Base-by-base conservation (phyloP, 2,888 invertebrate species). In the Chrysolina oricalcia region DNA sequence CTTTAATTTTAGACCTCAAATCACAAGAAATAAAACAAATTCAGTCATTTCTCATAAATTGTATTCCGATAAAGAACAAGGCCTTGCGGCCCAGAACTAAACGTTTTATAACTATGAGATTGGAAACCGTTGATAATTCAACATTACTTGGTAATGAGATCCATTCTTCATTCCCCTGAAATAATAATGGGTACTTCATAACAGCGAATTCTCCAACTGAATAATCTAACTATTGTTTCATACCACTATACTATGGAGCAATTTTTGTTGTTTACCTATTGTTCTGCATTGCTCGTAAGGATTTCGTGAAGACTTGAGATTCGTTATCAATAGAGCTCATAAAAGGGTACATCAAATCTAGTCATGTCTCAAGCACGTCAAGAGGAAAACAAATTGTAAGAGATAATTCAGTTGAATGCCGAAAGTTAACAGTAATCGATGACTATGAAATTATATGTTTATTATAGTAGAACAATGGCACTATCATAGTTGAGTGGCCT, bases 151-250 rank as follows among this genome's bases (percentile, higher is more conserved):
- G 0, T 9, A 3, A 15, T n/a, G 13, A 5, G n/a, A 35, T 15
- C 27, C 59, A 23, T 10, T 35, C 13, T 59, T 35, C 8, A 59
- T 59, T 13, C 23, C 13, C n/a, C 23, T 9, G 59, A 17, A 15
- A 59, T 59, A 9, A 27, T 9, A 59, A 59, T 27, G 59, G 10
- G n/a, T 59, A 27, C 59, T 59, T 35, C 13, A 59, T 59, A 13
- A 8, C 23, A 35, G 35, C 6, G n/a, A 35, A n/a, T 35, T 15
- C 27, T 23, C 10, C 23, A 35, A n/a, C n/a, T 59, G 27, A 59
- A 59, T 35, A 59, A 9, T 53, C 48, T n/a, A 56, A 53, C 50
- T 23, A 68, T 73, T 68, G 65, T 73, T 53, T 11, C 5, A 8
- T 68, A 50, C 48, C 35, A 63, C 62, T 59, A 8, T 6, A 35